Base-by-base conservation (phyloP, 2,113 vertebrate species). In the Poecilia latipinna region DNA sequence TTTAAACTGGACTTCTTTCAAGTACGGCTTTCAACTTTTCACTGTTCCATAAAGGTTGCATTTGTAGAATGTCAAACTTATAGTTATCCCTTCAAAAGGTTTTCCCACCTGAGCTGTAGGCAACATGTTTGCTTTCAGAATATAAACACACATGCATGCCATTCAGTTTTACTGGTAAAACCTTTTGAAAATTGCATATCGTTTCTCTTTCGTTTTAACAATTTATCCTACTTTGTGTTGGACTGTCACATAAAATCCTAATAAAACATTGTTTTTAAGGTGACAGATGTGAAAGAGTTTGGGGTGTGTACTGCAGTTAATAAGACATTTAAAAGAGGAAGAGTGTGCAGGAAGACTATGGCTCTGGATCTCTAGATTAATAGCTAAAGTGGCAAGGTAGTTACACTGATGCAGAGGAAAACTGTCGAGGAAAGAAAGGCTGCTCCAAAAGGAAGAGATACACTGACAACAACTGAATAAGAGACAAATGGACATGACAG, bases 401-500 rank as follows among this genome's bases (percentile, higher is more conserved):
- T 67, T 44, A 42, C 35, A 73, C 62, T 39, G 13, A 78, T 60
- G 60, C 33, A 70, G n/a, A 64, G 72, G 62, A 78, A 79, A 77
- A 72, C 67, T 12, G 54, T 28, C 15, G n/a, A 37, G 1, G 60
- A 77, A 78, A 65, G 57, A 68, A 29, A 64, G 8, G 8, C 2
- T 44, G 62, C 29, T 42, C 3, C 17, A 44, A 44, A 71, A 68
- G 29, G 28, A 79, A 61, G 68, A 22, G 11, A 61, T 67, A 66
- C 8, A 69, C 1, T 44, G 31, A 72, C 61, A 77, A 54, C 24
- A 60, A 82, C 81, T 86, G 24, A 83, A 87, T 51, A 70, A 73
- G 70, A 76, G 79, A 82, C 72, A 82, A 82, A 84, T 70, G 83
- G 64, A 83, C 73, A 83, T 79, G 86, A 84, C 79, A 84, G 82